Evolutionary conservation across 2,113 vertebrate genomes (phyloP), one percentile per base, ranked within the genome.

Genomic region (Notarius quadriscutis): DNA sequence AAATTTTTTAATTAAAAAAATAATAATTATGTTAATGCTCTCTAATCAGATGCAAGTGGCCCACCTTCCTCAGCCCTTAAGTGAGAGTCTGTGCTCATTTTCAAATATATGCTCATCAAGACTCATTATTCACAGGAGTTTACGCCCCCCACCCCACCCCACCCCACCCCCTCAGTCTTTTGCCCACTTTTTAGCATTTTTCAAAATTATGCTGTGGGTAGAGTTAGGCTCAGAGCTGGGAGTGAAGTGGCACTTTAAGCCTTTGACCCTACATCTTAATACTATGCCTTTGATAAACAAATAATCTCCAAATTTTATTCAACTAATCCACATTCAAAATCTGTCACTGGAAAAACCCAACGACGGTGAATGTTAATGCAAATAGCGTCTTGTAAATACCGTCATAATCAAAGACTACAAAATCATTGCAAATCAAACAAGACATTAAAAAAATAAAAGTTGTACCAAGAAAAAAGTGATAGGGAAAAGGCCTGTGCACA

Each of bases 191-290:
- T 41, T 41, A 41, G 41, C 41, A 41, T 41, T 41, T 41, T 41
- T 41, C 41, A 41, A 41, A 41, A 41, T 41, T 41, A 41, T 41
- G 41, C 41, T 41, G 41, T 41, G 41, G 41, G 41, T 41, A 41
- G 41, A 41, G 41, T 41, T 41, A 41, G 41, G 41, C 41, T 41
- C 41, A 41, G 41, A 41, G 41, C 41, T 4, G 41, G 41, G 41
- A 41, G 41, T 41, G 41, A 41, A 41, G 41, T 41, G 41, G 41
- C 41, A 41, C 41, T 41, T 41, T 25, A 51, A 84, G 55, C 83
- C 62, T 84, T 62, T 71, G 72, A 71, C 78, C 77, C 60, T 55
- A 83, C 14, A 82, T 22, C 79, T 72, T 88, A 69, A 86, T 79
- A n/a, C 20, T 50, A 69, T 75, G 4, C 69, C n/a, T 65, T 74